Percentiles rank a stretch among this genome's conserved stretches.
phyloP scores from a whole-genome alignment of 2,797 vertebrate species.

The Eulemur mongoz region DNA sequence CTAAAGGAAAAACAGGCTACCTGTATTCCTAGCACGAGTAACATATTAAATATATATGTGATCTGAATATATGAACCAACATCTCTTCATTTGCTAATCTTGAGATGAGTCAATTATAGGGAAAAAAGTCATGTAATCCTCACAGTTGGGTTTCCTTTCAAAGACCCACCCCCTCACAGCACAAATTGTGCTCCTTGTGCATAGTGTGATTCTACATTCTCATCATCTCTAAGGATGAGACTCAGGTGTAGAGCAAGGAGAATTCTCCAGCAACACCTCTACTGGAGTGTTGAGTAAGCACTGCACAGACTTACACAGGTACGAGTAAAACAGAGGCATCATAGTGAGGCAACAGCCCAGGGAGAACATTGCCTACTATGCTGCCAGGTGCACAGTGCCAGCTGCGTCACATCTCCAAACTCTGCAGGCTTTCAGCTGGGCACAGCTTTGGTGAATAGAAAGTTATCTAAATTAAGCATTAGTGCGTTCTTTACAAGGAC shows the following conservation, averaged over 20 bases:
- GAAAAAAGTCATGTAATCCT: background rate
- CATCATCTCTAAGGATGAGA: background rate
- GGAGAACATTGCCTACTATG: background rate
- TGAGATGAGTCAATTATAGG: background rate
- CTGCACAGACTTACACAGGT: background rate
- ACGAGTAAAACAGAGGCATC: background rate
- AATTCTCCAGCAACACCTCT: background rate
- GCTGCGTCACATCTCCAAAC: background rate
- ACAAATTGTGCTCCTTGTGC: background rate
- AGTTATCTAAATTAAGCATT: background rate
- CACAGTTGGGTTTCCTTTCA: background rate
- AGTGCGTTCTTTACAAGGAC: background rate
- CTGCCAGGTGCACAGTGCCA: no score
- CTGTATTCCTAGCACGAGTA: background rate
- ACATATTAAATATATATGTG: background rate
- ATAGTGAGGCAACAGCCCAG: fast-evolving
- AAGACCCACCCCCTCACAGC: background rate
- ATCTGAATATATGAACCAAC: background rate
- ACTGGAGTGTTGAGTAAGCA: background rate
- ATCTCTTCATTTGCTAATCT: background rate
- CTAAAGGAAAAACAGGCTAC: background rate
- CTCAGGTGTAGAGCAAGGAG: background rate
- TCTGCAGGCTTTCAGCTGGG: background rate
- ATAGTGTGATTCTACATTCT: background rate
- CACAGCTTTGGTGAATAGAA: background rate